Conservation (phyloP, 2,888 invertebrate genomes). For the Orthonychiurus folsomi region DNA sequence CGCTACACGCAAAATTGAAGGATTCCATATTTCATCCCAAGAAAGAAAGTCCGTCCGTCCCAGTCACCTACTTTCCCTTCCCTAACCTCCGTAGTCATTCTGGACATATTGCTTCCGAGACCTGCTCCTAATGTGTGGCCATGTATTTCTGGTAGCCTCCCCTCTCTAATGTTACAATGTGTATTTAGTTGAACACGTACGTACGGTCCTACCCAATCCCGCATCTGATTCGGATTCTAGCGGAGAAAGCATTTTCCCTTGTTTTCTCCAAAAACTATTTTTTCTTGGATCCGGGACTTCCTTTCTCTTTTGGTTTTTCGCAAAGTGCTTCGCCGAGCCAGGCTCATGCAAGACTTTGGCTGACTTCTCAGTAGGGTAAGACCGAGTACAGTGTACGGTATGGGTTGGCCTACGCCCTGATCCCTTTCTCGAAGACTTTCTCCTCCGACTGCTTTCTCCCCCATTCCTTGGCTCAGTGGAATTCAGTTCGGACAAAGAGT, state of each 20-base stretch:
- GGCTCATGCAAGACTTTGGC: no score
- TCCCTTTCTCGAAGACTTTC: no score
- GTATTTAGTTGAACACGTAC: not conserved
- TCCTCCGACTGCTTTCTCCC: not conserved
- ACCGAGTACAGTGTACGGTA: not conserved
- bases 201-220: not conserved
- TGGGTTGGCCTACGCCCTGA: not conserved
- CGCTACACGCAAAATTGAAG: no score
- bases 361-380: no score
- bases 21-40: no score
- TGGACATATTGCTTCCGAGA: not conserved
- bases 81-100: not conserved
- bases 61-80: no score
- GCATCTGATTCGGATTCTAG: not conserved
- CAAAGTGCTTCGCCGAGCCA: not conserved
- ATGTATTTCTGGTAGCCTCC: not conserved
- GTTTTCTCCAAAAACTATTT: not conserved
- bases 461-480: not conserved
- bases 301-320: no score
- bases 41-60: no score
- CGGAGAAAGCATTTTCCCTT: not conserved
- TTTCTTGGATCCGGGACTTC: no score
- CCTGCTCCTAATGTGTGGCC: not conserved
- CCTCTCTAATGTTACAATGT: not conserved
- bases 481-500: not conserved